Evolutionary conservation across 2,113 vertebrate species (phyloP).

Genomic region (Antigone vipio): DNA sequence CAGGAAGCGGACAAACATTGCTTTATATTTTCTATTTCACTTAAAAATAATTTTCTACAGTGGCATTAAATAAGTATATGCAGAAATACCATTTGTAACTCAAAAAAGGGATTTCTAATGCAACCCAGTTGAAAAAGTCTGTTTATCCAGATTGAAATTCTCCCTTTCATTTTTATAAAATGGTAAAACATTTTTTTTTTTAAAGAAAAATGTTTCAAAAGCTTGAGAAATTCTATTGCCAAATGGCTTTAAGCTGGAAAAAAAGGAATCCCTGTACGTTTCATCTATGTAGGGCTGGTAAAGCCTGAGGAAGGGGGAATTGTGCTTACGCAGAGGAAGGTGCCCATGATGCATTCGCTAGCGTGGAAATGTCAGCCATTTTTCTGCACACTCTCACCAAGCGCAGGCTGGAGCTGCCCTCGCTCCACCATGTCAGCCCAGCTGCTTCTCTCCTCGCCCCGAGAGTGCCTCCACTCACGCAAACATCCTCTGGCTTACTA

Average conservation of each 20-base stretch:
- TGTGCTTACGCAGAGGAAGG: conserved; percentile 45
- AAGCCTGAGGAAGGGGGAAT: not conserved
- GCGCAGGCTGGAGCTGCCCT: conserved; percentile 30
- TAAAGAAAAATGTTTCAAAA: not conserved
- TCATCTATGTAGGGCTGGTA: not conserved
- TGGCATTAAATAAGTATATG: not conserved
- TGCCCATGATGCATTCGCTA: not conserved
- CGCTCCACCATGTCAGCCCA: conserved; percentile 44
- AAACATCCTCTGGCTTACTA: conserved; percentile 5
- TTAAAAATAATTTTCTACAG: not conserved
- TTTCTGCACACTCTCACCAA: conserved; percentile 23
- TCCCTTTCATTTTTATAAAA: not conserved
- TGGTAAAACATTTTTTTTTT: not conserved
- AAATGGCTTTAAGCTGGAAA: not conserved
- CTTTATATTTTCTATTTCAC: not conserved
- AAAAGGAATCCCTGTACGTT: not conserved
- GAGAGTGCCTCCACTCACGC: not conserved
- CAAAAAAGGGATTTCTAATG: not conserved
- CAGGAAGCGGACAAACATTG: not conserved
- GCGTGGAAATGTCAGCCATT: conserved; percentile 56
- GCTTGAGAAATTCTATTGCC: not conserved
- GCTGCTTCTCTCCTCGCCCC: not conserved
- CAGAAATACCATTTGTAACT: not conserved
- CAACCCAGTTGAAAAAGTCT: not conserved
- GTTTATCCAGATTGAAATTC: not conserved